Evolutionary conservation across 2,888 invertebrate genomes (phyloP).

Genomic region (Aradus depressus): DNA sequence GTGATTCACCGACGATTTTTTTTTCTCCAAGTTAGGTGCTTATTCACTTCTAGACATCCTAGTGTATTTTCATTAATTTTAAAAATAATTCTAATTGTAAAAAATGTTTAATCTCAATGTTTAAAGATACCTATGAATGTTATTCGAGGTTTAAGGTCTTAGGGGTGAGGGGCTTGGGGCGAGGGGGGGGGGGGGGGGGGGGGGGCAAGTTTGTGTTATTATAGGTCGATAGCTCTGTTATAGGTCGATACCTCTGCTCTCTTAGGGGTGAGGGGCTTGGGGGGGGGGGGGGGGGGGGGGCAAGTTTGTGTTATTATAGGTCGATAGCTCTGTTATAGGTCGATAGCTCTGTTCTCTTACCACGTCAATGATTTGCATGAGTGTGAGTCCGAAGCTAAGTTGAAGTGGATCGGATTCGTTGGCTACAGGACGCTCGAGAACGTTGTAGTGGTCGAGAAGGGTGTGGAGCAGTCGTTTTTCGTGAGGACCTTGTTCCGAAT

Average conservation of each 20-base stretch:
- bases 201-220: not conserved
- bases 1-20: too few species aligned
- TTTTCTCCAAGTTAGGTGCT: too few species aligned
- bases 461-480: constrained; percentile 85
- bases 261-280: not conserved
- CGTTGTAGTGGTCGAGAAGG: constrained; percentile 86
- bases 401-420: constrained; percentile 92
- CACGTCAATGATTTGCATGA: constrained; percentile 97
- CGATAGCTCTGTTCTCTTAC: constrained; percentile 53
- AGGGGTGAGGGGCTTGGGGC: too few species aligned
- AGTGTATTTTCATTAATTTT: too few species aligned
- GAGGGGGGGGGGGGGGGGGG: too few species aligned
- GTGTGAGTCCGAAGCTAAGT: constrained; percentile 90
- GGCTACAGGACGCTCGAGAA: constrained; percentile 85
- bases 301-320: not conserved
- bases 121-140: too few species aligned
- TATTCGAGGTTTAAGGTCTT: too few species aligned
- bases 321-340: not conserved
- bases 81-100: too few species aligned
- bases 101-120: too few species aligned
- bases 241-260: not conserved
- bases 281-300: too few species aligned
- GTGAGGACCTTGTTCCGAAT: constrained; percentile 76
- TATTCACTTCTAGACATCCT: too few species aligned
- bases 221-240: not conserved